phyloP scores from a whole-genome alignment of 2,888 invertebrate genomes.

The Andrena hattorfiana region DNA sequence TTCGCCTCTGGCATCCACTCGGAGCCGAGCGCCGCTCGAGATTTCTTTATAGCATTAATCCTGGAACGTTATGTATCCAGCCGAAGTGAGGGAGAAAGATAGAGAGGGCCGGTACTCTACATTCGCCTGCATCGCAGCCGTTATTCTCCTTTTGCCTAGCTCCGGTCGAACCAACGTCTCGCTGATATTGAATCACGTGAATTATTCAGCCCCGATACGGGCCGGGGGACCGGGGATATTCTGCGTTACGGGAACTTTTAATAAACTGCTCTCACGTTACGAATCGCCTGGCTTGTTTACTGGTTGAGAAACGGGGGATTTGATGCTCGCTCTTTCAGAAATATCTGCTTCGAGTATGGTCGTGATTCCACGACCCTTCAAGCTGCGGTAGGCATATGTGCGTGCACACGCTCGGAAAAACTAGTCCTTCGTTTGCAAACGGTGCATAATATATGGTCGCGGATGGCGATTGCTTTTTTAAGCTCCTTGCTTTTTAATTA shows the following conservation, averaged over 20 bases:
- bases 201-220: conserved; percentile 23
- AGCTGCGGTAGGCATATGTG: too few species aligned
- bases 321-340: background rate
- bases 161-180: background rate
- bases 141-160: conserved; percentile 21
- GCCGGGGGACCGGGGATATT: conserved; percentile 23
- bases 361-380: background rate
- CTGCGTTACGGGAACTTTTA: conserved; percentile 24
- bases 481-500: too few species aligned
- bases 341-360: background rate
- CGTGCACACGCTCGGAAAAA: too few species aligned
- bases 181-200: conserved; percentile 45
- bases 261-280: conserved; percentile 24
- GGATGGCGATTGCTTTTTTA: too few species aligned
- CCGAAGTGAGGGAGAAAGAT: conserved; percentile 21
- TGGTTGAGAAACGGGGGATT: background rate
- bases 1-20: conserved; percentile 71
- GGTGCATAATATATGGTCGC: too few species aligned
- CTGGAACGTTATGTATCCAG: conserved; percentile 64
- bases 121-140: conserved; percentile 18
- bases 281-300: conserved; percentile 14
- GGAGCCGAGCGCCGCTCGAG: conserved; percentile 68
- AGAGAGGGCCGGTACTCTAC: conserved; percentile 27
- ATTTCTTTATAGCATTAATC: conserved; percentile 74
- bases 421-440: too few species aligned